Evolutionary conservation across 1,140 invertebrate genomes (phyloP).

Genomic region (Patella vulgata): DNA sequence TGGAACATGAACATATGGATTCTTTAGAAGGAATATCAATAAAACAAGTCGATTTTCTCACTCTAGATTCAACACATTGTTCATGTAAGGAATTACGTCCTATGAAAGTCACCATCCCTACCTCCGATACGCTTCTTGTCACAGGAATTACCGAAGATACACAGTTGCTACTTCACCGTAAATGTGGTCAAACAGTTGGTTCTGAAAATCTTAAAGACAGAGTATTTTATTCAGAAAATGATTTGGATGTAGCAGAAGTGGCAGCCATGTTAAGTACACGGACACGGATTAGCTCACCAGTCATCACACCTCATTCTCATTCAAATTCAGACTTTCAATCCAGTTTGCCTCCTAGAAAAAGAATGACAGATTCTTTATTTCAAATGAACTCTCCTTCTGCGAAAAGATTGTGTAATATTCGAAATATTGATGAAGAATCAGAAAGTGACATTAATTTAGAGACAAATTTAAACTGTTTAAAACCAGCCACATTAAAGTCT

Average conservation of each 20-base stretch:
- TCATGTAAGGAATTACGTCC: constrained; percentile 43
- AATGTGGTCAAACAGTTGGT: constrained; percentile 18
- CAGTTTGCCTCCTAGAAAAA: too few species aligned
- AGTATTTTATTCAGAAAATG: constrained; percentile 47
- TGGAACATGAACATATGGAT: constrained; percentile 19
- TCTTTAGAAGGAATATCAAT: constrained; percentile 30
- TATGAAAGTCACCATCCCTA: constrained; percentile 55
- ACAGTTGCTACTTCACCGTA: constrained; percentile 46
- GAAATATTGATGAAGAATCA: too few species aligned
- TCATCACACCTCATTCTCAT: too few species aligned
- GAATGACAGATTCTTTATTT: too few species aligned
- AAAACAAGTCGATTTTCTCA: constrained; percentile 53
- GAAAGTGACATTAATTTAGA: too few species aligned
- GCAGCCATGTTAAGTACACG: constrained; percentile 27
- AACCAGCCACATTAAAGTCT: neutral
- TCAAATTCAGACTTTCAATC: too few species aligned
- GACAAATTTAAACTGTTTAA: constrained; percentile 3
- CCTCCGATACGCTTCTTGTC: constrained; percentile 48
- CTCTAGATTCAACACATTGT: constrained; percentile 43
- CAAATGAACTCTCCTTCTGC: too few species aligned
- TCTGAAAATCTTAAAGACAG: constrained; percentile 33
- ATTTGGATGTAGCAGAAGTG: constrained; percentile 49
- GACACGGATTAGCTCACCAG: constrained; percentile 5
- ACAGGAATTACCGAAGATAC: constrained; percentile 45
- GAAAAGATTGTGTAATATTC: too few species aligned